Percentiles rank a stretch among this genome's conserved stretches.
Conservation (phyloP, 2,113 vertebrate genomes). For the Epinephelus cyanopodus region DNA sequence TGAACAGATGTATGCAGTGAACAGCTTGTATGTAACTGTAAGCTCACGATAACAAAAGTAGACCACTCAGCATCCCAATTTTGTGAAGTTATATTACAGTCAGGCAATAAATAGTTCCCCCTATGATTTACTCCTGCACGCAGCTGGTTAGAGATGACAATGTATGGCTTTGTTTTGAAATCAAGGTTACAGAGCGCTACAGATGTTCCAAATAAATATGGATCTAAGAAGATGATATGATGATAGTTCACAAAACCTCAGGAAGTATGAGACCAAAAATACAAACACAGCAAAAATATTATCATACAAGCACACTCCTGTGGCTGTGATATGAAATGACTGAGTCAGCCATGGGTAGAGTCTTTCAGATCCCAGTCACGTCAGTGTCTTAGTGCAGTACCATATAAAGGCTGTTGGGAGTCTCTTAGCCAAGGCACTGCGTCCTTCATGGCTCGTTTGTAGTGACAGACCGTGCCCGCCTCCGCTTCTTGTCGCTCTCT, state of each 20-base stretch:
- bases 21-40: constrained; percentile 49
- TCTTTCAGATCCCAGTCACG: constrained; percentile 58
- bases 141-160: constrained; percentile 37
- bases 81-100: constrained; percentile 42
- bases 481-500: constrained; percentile 92
- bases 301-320: constrained; percentile 63
- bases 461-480: constrained; percentile 83
- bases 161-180: constrained; percentile 36
- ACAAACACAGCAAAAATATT: constrained; percentile 50
- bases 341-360: constrained; percentile 33
- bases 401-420: constrained; percentile 11
- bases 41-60: constrained; percentile 42
- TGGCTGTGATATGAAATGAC: constrained; percentile 41
- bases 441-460: constrained; percentile 43
- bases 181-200: constrained; percentile 38
- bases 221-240: constrained; percentile 36
- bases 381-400: constrained; percentile 71
- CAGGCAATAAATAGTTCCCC: constrained; percentile 66
- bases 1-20: constrained; percentile 60
- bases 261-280: constrained; percentile 37
- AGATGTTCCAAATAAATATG: constrained; percentile 75
- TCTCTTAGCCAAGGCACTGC: constrained; percentile 33
- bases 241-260: constrained; percentile 44
- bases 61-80: constrained; percentile 17
- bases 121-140: constrained; percentile 32